Evolutionary conservation across 2,888 invertebrate species (phyloP), one percentile per base, ranked within the genome.

Genomic region (Drosophila kuntzei): DNA sequence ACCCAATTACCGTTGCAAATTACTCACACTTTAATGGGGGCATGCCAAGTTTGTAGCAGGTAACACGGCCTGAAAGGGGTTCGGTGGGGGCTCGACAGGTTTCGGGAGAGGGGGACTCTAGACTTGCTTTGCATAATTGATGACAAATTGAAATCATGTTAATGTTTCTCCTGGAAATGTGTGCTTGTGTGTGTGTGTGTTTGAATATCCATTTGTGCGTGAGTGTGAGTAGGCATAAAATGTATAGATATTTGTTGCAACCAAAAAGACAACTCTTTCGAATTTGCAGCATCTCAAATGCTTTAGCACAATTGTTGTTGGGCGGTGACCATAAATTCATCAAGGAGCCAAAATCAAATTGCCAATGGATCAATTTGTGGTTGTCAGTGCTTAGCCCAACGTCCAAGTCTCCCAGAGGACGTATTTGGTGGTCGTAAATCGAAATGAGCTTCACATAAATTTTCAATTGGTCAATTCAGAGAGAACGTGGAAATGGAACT

Each of bases 141-240:
- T 91, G 91, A 90, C 91, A 91, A 91, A 91, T 91, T 91, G 91
- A 90, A 90, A 91, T 89, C 88, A 80, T 90, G 90, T 90, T 90
- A 89, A 84, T 77, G 80, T 46, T 67, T 18, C 41, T 18, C 25
- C 1, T 32, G 32, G 2, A 5, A 11, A 8, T 14, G 22, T 5
- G 27, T 25, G 3, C 25, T 20, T 29, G 14, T 7, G 39, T 7
- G 14, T n/a, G 6, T 29, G 12, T 16, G 27, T 39, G 5, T 29
- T 11, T 16, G n/a, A n/a, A n/a, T n/a, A n/a, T n/a, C n/a, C n/a
- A 32, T 32, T 14, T 20, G 7, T 43, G 7, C 32, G 9, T 14
- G 22, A 11, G n/a, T 5, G 8, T 22, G 22, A 22, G 18, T 2
- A 46, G 27, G 8, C n/a, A 47, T 46, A 16, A 47, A 55, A 54